Percentiles rank a stretch among this genome's conserved stretches.
These are phyloP conservation scores for Andrena marginata DNA, from an alignment of 2,888 invertebrate species.

Conservation along the genomic window DNA sequence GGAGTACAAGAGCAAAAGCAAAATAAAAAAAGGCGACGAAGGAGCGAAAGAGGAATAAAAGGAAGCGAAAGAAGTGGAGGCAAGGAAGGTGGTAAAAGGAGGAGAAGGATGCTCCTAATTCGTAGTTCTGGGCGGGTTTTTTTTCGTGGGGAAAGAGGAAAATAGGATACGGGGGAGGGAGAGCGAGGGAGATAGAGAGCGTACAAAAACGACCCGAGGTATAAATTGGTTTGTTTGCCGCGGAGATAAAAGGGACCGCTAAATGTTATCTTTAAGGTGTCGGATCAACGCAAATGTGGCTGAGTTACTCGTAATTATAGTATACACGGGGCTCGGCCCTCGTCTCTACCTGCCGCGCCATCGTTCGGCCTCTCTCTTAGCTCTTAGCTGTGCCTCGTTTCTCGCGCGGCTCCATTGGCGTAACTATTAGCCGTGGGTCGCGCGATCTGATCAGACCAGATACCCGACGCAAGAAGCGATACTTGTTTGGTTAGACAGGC, in stretches of 20 bases:
- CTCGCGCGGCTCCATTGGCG: slow-evolving; percentile 76
- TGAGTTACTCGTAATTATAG: slow-evolving; percentile 85
- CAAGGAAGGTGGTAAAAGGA: slow-evolving; percentile 55
- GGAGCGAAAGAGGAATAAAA: slow-evolving; percentile 8
- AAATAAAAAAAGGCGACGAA: not conserved
- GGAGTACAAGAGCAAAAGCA: not conserved
- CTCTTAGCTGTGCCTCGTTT: slow-evolving; percentile 74
- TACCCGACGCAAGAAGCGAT: slow-evolving; percentile 7
- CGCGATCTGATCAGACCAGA: slow-evolving; percentile 26
- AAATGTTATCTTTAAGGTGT: slow-evolving; percentile 86
- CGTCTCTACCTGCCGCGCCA: slow-evolving; percentile 73
- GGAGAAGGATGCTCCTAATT: slow-evolving; percentile 76
- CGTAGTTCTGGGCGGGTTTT: slow-evolving; percentile 79
- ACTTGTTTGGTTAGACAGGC: slow-evolving; percentile 32
- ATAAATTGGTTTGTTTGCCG: slow-evolving; percentile 86
- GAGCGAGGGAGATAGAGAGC: slow-evolving; percentile 76
- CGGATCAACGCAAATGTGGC: slow-evolving; percentile 86
- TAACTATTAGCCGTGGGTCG: slow-evolving; percentile 67
- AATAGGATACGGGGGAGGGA: not conserved
- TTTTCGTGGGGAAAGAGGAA: slow-evolving; percentile 45
- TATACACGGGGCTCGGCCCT: slow-evolving; percentile 81
- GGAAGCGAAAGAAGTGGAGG: slow-evolving; percentile 14
- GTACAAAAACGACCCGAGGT: slow-evolving; percentile 86
- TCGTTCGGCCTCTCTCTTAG: slow-evolving; percentile 31
- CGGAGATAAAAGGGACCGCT: slow-evolving; percentile 85